Evolutionary conservation across 2,888 invertebrate genomes (phyloP), one percentile per base, ranked within the genome.

Genomic region (Pilophorus perplexus): DNA sequence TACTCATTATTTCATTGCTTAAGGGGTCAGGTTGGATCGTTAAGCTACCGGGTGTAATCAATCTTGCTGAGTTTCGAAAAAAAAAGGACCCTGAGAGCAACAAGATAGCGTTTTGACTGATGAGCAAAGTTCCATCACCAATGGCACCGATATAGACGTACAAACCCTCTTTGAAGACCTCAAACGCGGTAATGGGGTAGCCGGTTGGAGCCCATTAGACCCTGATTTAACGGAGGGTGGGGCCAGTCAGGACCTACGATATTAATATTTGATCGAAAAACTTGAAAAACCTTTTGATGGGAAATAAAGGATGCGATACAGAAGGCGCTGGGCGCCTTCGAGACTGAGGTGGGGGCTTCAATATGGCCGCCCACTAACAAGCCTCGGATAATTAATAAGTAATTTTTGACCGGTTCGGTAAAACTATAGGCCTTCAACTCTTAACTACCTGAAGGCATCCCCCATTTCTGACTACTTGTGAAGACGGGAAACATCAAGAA

Each of bases 311-410:
- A 12, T 16, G 37, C 16, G 12, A 8, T 27, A n/a, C 28, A 18
- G 25, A 52, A 25, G 23, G 52, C 23, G 52, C 22, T 2, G 22
- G 5, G 14, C 40, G 54, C 18, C 38, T 10, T 33, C 4, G 55
- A 28, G 55, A n/a, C 3, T 25, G 25, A 1, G 40, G 59, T 25
- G 38, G 27, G 59, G 42, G 42, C 55, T 42, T 59, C 59, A 59
- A 59, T 59, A 59, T 59, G 59, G 59, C 59, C 59, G 59, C 59
- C 59, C 42, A 27, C 59, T 59, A 59, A 59, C 59, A 27, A 42
- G 59, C 16, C 40, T 25, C 42, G 42, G 59, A 54, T 65, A 55
- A 65, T 65, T 65, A 65, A 55, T 54, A 65, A 54, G 65, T 50
- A 44, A 65, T 54, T 65, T 65, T 54, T 64, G 64, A 64, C 62